Evolutionary conservation across 2,888 invertebrate genomes (phyloP), one percentile per base, ranked within the genome.

Genomic region (Mythimna impura): DNA sequence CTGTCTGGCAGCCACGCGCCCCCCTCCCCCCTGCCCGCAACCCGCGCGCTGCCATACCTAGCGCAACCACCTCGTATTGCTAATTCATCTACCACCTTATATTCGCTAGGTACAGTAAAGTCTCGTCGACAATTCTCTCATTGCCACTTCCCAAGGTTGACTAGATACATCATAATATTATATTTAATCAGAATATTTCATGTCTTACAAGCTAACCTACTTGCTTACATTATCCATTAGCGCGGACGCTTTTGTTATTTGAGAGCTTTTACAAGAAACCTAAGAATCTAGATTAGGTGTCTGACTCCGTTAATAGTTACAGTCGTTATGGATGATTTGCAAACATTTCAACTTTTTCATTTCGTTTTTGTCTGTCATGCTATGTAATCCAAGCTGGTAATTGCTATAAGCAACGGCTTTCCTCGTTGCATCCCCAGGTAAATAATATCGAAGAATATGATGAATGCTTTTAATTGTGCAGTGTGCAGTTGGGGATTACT

Each of bases 1-100:
- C 96, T 96, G 96, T 96, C 96, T 96, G 96, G 94, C 95, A 91
- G 93, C 91, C 91, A 90, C 85, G 82, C 88, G 89, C 89, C 88
- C 90, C 80, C 87, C 83, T 86, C 82, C 83, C 84, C 88, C 47
- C 47, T 1, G 17, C 7, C 50, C 88, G 76, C 73, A 66, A 68
- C 70, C 73, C 83, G 63, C 78, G 47, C 87, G 87, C 87, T 83
- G 88, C 89, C 89, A 89, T 91, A 90, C 91, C 91, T 92, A 93
- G 91, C 92, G 90, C 94, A 92, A 92, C 93, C 93, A 94, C 92
- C 92, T 91, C 89, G 89, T 88, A 90, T 91, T 90, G 91, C 92
- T 92, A 92, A 91, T 93, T 91, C 91, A 91, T 91, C 92, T 91
- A 91, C 91, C 91, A 92, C 91, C 88, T 88, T 87, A 89, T 86